Evolutionary conservation across 2,797 vertebrate genomes (phyloP).

Genomic region (Neoniphon sammara): DNA sequence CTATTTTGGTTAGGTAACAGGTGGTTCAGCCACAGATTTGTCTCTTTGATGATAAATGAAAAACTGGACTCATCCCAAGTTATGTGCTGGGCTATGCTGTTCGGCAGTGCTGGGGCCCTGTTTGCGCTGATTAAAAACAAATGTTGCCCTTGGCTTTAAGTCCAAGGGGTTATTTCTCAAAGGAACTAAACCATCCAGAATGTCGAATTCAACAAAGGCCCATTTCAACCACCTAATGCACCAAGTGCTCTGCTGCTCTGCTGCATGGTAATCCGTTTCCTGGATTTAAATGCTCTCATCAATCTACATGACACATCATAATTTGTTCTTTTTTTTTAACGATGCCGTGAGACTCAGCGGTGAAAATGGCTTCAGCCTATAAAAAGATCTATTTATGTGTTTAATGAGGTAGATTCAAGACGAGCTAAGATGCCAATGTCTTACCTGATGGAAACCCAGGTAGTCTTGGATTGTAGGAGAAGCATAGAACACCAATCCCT

Average conservation of each 20-base stretch:
- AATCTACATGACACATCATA: constrained; percentile 1
- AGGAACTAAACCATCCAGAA: constrained; percentile 3
- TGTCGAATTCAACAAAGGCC: constrained; percentile 14
- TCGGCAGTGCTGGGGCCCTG: neutral
- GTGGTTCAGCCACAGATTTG: neutral
- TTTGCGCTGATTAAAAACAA: constrained; percentile 19
- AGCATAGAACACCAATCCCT: constrained; percentile 85
- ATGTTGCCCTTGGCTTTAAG: constrained; percentile 15
- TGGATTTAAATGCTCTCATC: constrained; percentile 13
- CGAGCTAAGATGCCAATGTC: constrained; percentile 7
- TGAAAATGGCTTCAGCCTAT: neutral
- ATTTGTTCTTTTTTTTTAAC: neutral
- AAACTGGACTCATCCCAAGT: constrained; percentile 20
- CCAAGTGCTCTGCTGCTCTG: neutral
- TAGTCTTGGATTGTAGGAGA: constrained; percentile 86
- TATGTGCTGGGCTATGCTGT: constrained; percentile 6
- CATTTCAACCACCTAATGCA: neutral
- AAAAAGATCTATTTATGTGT: neutral
- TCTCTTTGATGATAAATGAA: constrained; percentile 23
- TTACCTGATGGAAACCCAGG: constrained; percentile 88
- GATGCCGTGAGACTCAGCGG: neutral
- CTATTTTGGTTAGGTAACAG: constrained; percentile 31
- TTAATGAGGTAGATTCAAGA: neutral
- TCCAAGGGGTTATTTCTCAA: neutral
- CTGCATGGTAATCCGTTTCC: constrained; percentile 10